Conservation (phyloP, 2,113 vertebrate genomes). For the Erpornis zantholeuca region DNA sequence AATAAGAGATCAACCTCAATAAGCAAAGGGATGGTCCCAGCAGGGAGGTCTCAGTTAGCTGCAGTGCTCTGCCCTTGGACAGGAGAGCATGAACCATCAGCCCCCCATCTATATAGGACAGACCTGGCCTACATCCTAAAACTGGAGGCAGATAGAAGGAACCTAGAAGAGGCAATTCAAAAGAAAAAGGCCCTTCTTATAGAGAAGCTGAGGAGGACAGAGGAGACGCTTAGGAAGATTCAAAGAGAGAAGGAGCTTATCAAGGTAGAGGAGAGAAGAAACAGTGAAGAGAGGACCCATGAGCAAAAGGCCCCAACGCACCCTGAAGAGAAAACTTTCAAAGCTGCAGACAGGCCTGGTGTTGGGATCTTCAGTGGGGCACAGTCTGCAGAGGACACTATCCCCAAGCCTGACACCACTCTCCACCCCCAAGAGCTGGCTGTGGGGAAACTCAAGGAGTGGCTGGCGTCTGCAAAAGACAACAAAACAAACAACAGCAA, state of each 20-base stretch:
- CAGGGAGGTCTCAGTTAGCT: neutral
- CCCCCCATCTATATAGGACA: neutral
- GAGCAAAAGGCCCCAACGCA: neutral
- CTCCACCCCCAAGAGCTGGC: neutral
- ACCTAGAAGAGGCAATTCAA: conserved; percentile 71
- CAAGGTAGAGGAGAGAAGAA: conserved; percentile 27
- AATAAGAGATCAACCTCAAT: neutral
- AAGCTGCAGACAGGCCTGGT: neutral
- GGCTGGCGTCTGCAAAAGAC: conserved; percentile 24
- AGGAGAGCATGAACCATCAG: neutral
- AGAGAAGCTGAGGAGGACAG: conserved; percentile 77
- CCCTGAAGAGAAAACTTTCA: neutral
- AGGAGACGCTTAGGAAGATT: conserved; percentile 73
- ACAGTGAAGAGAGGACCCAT: neutral
- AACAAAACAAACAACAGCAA: conserved; percentile 37
- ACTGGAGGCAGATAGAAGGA: conserved; percentile 59
- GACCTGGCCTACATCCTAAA: conserved; percentile 50
- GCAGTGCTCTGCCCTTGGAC: neutral
- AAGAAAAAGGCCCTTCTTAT: conserved; percentile 75
- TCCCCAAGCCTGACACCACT: neutral
- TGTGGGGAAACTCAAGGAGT: conserved; percentile 50
- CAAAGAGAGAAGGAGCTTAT: conserved; percentile 60
- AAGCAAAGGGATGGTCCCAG: neutral
- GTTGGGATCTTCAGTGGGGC: neutral
- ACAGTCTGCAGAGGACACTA: neutral